Evolutionary conservation across 2,113 vertebrate species (phyloP), one percentile per base, ranked within the genome.

Genomic region (Lampris megalopsis): DNA sequence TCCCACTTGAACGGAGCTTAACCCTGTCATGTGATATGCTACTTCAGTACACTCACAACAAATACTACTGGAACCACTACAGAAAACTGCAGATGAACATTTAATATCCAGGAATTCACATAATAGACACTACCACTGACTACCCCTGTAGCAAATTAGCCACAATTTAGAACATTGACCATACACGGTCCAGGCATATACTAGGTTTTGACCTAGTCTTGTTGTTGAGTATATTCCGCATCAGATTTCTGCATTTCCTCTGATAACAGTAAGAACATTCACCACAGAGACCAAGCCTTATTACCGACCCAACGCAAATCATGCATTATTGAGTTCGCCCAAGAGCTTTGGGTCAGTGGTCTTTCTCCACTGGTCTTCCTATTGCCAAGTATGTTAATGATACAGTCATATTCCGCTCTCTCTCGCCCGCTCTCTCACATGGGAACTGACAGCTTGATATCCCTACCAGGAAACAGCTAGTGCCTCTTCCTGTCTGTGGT

Each of bases 321-420:
- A 81, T 82, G 68, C 84, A 88, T 86, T 89, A 89, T 75, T 86
- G 77, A 83, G 72, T 81, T 84, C 9, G 13, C 68, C 70, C 68
- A 84, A 86, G 85, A 81, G 82, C 78, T 82, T 37, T 36, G 61
- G 66, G 80, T 41, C 59, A 62, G 63, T 49, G 52, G 56, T 74
- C 82, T 62, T 64, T 56, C 66, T 72, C 64, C 53, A 45, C 42
- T 81, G 84, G 81, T 76, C 73, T 64, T 76, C 83, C 76, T 83
- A 84, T 87, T 77, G 83, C 80, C 77, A 80, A 75, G 62, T 81
- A 83, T 72, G 71, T 71, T 88, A 86, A 73, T 83, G 67, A 81
- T 75, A 41, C 24, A 24, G 24, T 24, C 24, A 24, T 24, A 24
- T 24, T 24, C 24, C 24, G 24, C 24, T 24, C 24, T 24, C 24